Conservation (phyloP, 2,888 invertebrate species). For the Drosophila cognata region DNA sequence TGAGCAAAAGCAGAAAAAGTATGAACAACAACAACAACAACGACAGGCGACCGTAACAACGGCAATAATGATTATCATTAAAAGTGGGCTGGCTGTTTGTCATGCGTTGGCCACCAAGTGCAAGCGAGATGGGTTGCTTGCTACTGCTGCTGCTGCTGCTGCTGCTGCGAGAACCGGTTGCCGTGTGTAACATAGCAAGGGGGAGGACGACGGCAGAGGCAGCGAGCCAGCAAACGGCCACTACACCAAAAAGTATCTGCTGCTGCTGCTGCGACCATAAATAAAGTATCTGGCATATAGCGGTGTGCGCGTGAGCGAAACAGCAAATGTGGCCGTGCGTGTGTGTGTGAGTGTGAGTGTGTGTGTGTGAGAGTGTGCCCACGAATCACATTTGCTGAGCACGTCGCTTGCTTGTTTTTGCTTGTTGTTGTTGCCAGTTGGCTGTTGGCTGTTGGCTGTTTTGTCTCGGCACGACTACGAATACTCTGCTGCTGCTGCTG, state of each 20-base stretch:
- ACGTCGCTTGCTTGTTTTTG: constrained; percentile 46
- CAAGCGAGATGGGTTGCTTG: constrained; percentile 45
- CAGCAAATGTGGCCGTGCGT: constrained; percentile 23
- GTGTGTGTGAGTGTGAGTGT: constrained; percentile 28
- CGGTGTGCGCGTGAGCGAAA: constrained; percentile 56
- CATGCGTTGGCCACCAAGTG: constrained; percentile 39
- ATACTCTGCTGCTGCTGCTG: constrained; percentile 16
- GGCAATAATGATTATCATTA: constrained; percentile 83
- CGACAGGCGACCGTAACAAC: constrained; percentile 72
- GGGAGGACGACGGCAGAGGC: constrained; percentile 18
- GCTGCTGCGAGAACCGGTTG: constrained; percentile 67
- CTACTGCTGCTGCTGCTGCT: constrained; percentile 14
- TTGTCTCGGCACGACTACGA: constrained; percentile 31
- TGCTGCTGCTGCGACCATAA: constrained; percentile 74
- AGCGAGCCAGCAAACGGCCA: constrained; percentile 28
- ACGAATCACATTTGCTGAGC: constrained; percentile 65
- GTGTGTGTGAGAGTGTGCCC: constrained; percentile 30
- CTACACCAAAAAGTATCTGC: constrained; percentile 69
- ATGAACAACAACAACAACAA: constrained; percentile 56
- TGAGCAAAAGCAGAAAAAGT: constrained; percentile 53
- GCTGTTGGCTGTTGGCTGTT: constrained; percentile 54
- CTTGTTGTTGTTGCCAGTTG: constrained; percentile 50
- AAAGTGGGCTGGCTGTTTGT: constrained; percentile 82
- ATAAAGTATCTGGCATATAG: constrained; percentile 80
- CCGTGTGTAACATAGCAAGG: constrained; percentile 24